phyloP scores from a whole-genome alignment of 2,797 vertebrate species.

The Carapus acus region DNA sequence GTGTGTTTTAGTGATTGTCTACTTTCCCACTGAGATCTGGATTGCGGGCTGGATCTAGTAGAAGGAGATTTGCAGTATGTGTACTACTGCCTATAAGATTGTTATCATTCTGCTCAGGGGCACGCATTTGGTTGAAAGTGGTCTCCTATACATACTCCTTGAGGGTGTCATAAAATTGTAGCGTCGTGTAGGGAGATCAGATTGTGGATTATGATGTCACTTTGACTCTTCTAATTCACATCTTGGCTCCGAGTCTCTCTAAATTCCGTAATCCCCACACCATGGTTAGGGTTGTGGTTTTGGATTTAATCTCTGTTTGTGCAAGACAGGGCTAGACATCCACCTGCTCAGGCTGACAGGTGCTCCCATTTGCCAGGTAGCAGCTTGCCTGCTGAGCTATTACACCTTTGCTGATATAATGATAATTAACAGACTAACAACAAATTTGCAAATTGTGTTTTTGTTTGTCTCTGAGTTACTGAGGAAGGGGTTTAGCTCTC shows the following conservation, averaged over 20 bases:
- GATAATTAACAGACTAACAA: slow-evolving; percentile 21
- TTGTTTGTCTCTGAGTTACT: slow-evolving; percentile 14
- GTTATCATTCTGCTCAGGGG: background rate
- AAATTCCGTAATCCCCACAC: slow-evolving; percentile 33
- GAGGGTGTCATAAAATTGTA: too few relatives aligned
- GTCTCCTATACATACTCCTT: too few relatives aligned
- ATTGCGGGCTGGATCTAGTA: slow-evolving; percentile 20
- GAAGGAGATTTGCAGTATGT: background rate
- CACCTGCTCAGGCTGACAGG: slow-evolving; percentile 58
- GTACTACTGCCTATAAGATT: background rate
- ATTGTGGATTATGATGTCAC: background rate
- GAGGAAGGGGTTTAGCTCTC: slow-evolving; percentile 13
- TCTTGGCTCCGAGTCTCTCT: slow-evolving; percentile 25
- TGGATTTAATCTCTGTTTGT: slow-evolving; percentile 38
- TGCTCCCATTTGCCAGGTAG: slow-evolving; percentile 24
- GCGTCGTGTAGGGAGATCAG: background rate
- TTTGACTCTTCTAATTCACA: slow-evolving; percentile 27
- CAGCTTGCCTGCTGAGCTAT: background rate
- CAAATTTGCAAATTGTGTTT: too few relatives aligned
- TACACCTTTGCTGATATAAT: slow-evolving; percentile 13
- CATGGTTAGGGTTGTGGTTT: slow-evolving; percentile 29
- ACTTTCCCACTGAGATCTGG: slow-evolving; percentile 11
- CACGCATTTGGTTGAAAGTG: background rate
- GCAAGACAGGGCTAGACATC: slow-evolving; percentile 13
- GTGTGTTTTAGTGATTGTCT: slow-evolving; percentile 51